These are phyloP conservation scores for Parus major DNA, from an alignment of 2,113 vertebrate species.

Conservation along the genomic window DNA sequence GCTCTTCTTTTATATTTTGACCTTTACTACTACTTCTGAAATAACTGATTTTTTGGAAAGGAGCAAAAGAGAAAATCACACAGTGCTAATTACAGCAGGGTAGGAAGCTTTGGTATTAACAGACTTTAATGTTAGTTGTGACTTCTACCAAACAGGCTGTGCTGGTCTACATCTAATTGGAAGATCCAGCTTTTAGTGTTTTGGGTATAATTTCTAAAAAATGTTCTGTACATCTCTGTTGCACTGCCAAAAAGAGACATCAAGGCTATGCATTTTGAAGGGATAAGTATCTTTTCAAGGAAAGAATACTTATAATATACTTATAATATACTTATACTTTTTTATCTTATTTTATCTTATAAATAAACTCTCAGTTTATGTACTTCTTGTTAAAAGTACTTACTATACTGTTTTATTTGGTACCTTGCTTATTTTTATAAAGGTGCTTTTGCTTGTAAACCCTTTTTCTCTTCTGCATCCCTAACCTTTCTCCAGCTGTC, in stretches of 20 bases:
- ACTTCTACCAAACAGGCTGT: background rate
- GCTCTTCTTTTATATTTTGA: background rate
- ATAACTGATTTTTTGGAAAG: background rate
- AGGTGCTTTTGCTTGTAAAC: background rate
- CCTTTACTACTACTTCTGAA: background rate
- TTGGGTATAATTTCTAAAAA: background rate
- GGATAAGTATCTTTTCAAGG: background rate
- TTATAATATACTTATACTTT: no score
- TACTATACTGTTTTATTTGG: background rate
- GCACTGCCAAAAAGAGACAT: background rate
- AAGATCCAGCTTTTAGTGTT: background rate
- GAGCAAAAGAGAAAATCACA: background rate
- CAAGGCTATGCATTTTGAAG: background rate
- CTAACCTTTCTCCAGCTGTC: background rate
- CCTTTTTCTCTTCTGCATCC: background rate
- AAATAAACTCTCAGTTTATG: background rate
- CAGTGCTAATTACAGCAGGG: background rate
- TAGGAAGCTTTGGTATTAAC: background rate
- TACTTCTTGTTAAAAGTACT: background rate
- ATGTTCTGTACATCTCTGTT: background rate
- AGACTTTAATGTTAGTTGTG: background rate
- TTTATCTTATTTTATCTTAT: no score
- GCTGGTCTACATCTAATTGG: background rate
- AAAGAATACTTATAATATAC: background rate
- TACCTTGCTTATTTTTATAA: background rate